A percentile compares a stretch with the other conserved stretches of the same genome.
phyloP scores from a whole-genome alignment of 2,113 vertebrate species.

The Dasyprocta punctata region DNA sequence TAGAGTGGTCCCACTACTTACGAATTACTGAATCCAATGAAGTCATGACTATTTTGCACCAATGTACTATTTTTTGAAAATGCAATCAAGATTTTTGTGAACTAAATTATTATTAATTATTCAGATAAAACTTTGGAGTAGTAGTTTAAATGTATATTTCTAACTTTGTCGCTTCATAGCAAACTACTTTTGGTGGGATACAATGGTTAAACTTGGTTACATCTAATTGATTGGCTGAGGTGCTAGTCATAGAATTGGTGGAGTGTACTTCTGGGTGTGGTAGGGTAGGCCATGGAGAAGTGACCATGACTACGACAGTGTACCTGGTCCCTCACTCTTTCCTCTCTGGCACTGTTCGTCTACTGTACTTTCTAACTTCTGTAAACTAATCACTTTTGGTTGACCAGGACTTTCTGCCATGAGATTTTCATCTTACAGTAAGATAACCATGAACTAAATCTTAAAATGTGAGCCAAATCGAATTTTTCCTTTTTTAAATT shows the following conservation, averaged over 20 bases:
- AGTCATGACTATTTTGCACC: neutral
- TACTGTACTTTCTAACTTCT: neutral
- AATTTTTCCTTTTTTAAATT: neutral
- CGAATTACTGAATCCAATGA: neutral
- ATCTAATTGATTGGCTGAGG: neutral
- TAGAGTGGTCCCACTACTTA: neutral
- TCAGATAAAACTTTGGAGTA: neutral
- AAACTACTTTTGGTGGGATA: neutral
- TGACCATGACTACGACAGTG: neutral
- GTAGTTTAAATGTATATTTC: neutral
- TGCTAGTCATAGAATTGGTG: neutral
- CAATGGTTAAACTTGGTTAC: neutral
- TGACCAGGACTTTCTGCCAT: neutral
- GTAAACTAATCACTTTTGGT: neutral
- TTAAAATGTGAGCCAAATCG: neutral
- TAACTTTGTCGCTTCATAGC: neutral
- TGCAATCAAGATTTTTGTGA: neutral
- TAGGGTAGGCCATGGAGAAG: neutral
- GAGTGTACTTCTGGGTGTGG: neutral
- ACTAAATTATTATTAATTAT: neutral
- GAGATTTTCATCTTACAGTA: neutral
- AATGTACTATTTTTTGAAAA: neutral
- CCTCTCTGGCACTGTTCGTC: neutral
- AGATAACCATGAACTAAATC: neutral
- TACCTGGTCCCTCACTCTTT: neutral